Evolutionary conservation across 2,113 vertebrate genomes (phyloP), one percentile per base, ranked within the genome.

Genomic region (Galeopterus variegatus): DNA sequence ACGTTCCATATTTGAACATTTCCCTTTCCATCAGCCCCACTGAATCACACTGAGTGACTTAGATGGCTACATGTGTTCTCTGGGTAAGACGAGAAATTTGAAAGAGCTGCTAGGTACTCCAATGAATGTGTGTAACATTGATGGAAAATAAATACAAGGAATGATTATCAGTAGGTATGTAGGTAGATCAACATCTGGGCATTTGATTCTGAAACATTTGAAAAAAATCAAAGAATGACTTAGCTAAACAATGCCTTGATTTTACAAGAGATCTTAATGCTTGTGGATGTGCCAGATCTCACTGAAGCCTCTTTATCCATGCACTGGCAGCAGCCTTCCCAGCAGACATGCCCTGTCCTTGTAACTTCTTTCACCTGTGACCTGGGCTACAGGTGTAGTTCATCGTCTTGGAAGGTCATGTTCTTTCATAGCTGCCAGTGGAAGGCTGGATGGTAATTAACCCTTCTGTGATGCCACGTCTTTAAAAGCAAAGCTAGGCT

Each of bases 231-330:
- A 91, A 93, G 50, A 56, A 65, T 70, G 13, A 91, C 41, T 92
- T 94, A 45, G n/a, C 48, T 92, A 69, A 93, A 85, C 41, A 88
- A 5, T 21, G 6, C 41, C n/a, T 91, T 54, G 88, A 87, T 77
- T 85, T 92, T 92, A 52, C 15, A 50, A 88, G n/a, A 93, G 86
- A 52, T 88, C 81, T 91, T 80, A 41, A 31, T 95, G 26, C 84
- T 80, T 64, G 17, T 50, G 36, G 21, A 45, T 69, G 41, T 91
- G n/a, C 60, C 12, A 28, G 67, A 26, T 88, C 65, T 95, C 52
- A 62, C 58, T 1, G 9, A 80, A 5, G 10, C 7, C 8, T 2
- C 2, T 26, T 90, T 69, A 28, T 80, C 62, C 62, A 8, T 1
- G 3, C 1, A 23, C 54, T 45, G 64, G 26, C 88, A 79, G 28